Conservation (phyloP, 2,888 invertebrate species). For the Hydraecia micacea region DNA sequence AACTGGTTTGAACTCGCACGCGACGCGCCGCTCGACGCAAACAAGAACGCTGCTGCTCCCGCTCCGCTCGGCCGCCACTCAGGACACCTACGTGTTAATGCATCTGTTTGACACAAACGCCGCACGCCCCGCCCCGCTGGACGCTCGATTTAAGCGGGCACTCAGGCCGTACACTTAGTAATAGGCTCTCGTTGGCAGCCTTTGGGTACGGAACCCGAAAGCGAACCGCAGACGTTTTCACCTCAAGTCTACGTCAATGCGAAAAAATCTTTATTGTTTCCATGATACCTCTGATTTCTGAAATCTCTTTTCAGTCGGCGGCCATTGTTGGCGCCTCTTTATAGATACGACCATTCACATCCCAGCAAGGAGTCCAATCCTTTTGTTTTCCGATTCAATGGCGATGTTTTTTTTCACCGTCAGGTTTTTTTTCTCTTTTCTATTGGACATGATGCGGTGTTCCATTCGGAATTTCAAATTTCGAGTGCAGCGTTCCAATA, state of each 20-base stretch:
- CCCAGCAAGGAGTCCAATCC: slow-evolving; percentile 72
- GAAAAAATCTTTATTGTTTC: slow-evolving; percentile 75
- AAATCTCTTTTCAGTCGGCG: slow-evolving; percentile 73
- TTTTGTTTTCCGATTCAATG: slow-evolving; percentile 79
- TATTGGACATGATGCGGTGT: slow-evolving; percentile 68
- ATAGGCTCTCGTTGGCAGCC: no score
- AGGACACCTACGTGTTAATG: no score
- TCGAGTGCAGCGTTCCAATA: slow-evolving; percentile 62
- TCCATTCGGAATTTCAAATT: slow-evolving; percentile 75
- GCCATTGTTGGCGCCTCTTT: slow-evolving; percentile 76
- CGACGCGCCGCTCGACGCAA: no score
- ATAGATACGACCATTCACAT: slow-evolving; percentile 72
- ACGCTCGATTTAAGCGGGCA: no score
- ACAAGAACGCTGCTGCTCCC: no score
- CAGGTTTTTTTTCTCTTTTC: slow-evolving; percentile 70
- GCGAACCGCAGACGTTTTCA: slow-evolving; percentile 52
- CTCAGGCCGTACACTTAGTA: no score
- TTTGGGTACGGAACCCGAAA: neutral
- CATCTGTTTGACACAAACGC: no score
- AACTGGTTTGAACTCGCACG: no score
- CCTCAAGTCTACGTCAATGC: slow-evolving; percentile 46
- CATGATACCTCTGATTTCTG: slow-evolving; percentile 71
- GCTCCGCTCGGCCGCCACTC: no score
- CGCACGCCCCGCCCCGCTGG: no score
- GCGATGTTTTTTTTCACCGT: slow-evolving; percentile 52